Percentiles rank a stretch among this genome's conserved stretches.
These are phyloP conservation scores for Talpa occidentalis DNA, from an alignment of 2,113 vertebrate species.

Conservation along the genomic window DNA sequence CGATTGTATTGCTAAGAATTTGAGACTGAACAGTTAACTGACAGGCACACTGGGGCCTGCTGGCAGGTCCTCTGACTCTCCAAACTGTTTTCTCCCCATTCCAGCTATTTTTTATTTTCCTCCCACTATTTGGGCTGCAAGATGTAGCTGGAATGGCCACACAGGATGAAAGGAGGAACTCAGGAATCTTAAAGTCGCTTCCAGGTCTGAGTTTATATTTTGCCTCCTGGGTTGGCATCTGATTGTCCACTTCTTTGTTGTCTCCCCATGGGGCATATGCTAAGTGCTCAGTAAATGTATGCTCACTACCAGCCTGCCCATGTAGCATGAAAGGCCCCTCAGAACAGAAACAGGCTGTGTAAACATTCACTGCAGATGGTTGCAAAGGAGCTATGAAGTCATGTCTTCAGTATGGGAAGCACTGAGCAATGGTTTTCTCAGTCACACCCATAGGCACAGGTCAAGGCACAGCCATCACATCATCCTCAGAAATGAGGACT, in stretches of 20 bases:
- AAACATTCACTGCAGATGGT: neutral
- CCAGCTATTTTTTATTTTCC: neutral
- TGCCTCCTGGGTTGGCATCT: neutral
- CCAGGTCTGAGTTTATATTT: neutral
- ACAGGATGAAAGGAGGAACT: neutral
- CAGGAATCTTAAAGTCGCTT: neutral
- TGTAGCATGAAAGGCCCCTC: neutral
- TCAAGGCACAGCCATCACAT: neutral
- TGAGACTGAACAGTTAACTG: neutral
- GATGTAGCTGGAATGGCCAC: neutral
- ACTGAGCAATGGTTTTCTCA: conserved; percentile 26
- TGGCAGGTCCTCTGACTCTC: neutral
- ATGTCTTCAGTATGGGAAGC: conserved; percentile 37
- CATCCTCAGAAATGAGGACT: neutral
- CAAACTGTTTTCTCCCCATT: neutral
- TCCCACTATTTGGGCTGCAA: neutral
- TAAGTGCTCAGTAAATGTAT: neutral
- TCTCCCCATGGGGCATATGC: neutral
- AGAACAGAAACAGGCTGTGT: conserved; percentile 52
- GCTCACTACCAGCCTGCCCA: neutral
- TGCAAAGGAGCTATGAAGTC: conserved; percentile 43
- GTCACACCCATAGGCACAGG: neutral
- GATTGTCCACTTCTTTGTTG: neutral
- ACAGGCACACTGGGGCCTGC: neutral
- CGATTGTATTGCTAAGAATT: neutral